Percentiles rank a stretch among this genome's conserved stretches.
phyloP scores from a whole-genome alignment of 1,140 invertebrate species.

The Trichonephila inaurata region DNA sequence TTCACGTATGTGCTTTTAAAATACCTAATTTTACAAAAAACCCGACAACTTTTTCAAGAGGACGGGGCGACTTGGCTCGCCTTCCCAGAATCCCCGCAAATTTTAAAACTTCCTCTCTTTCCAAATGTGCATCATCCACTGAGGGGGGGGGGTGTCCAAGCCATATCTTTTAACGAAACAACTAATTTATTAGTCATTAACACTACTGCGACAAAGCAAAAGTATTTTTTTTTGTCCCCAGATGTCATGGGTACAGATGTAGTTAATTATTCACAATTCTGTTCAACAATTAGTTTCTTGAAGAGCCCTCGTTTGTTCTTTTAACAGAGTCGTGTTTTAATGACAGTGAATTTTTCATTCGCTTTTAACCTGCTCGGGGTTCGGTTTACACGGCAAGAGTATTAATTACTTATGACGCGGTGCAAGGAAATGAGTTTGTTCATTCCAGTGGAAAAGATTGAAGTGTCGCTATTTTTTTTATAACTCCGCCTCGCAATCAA shows the following conservation, averaged over 20 bases:
- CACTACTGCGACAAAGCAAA: background rate
- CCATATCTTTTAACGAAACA: background rate
- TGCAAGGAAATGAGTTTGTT: too few species aligned
- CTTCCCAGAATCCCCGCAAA: background rate
- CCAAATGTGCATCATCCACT: too few species aligned
- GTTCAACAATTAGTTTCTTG: constrained; percentile 5
- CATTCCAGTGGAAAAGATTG: too few species aligned
- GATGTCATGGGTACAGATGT: background rate
- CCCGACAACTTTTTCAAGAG: background rate
- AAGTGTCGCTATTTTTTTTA: too few species aligned
- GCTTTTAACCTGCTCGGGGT: background rate
- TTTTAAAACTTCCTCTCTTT: background rate
- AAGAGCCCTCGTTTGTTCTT: background rate
- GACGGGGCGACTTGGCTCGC: background rate
- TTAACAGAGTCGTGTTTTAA: background rate
- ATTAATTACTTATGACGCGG: too few species aligned
- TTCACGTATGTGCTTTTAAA: too few species aligned
- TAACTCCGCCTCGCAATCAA: too few species aligned
- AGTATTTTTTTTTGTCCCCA: background rate
- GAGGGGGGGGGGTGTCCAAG: background rate
- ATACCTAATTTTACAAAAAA: background rate
- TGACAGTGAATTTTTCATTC: background rate
- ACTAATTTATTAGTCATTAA: constrained; percentile 12
- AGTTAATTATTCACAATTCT: background rate
- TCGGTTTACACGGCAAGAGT: too few species aligned